Conservation (phyloP, 2,797 vertebrate genomes). For the Ataeniobius toweri region DNA sequence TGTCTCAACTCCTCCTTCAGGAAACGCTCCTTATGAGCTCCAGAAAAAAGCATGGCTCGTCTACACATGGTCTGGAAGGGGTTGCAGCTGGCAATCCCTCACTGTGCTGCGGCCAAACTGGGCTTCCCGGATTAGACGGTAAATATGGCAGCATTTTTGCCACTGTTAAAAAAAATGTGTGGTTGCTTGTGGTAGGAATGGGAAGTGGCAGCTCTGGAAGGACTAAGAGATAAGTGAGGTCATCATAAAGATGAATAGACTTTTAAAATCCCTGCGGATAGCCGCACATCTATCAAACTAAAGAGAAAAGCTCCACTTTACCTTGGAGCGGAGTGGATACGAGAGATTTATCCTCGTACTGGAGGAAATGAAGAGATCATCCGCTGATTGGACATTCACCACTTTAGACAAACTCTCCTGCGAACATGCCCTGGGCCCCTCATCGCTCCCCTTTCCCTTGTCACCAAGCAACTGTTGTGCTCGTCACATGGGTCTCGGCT, state of each 20-base stretch:
- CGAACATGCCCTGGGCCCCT: constrained; percentile 18
- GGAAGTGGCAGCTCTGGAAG: constrained; percentile 71
- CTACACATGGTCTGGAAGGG: constrained; percentile 63
- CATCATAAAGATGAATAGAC: constrained; percentile 69
- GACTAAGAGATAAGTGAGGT: constrained; percentile 70
- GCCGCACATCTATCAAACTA: constrained; percentile 58
- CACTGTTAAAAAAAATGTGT: constrained; percentile 47
- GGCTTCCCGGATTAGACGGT: constrained; percentile 67
- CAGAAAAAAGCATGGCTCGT: constrained; percentile 49
- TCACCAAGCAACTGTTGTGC: constrained; percentile 68
- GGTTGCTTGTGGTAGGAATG: constrained; percentile 72
- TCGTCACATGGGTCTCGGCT: constrained; percentile 68
- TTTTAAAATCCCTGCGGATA: constrained; percentile 56
- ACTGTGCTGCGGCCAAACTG: constrained; percentile 60
- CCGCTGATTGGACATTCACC: constrained; percentile 51
- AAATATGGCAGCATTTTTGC: constrained; percentile 73
- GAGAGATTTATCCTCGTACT: constrained; percentile 41
- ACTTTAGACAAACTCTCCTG: constrained; percentile 33
- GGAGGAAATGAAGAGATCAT: constrained; percentile 36
- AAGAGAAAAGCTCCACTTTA: constrained; percentile 38
- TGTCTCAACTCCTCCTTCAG: constrained; percentile 22
- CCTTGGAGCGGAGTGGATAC: constrained; percentile 14
- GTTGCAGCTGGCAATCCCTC: constrained; percentile 60
- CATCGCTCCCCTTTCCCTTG: constrained; percentile 38
- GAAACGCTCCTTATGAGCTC: constrained; percentile 56